phyloP scores from a whole-genome alignment of 2,113 vertebrate species.

The Chaenogobius annularis region DNA sequence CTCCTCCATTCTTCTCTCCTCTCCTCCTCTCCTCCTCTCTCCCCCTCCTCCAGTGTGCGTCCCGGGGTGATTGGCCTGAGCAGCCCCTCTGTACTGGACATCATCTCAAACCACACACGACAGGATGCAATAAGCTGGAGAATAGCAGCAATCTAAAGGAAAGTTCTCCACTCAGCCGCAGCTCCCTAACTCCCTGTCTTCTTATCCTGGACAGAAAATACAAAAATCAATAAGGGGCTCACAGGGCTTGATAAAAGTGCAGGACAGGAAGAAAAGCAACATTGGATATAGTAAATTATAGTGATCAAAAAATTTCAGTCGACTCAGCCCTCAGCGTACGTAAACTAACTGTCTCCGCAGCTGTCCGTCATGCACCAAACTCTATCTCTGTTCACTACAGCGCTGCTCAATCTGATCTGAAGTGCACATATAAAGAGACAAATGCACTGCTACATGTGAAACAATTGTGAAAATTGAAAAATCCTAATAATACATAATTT shows the following conservation, averaged over 20 bases:
- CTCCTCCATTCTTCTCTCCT: slow-evolving; percentile 54
- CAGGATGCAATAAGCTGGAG: slow-evolving; percentile 98
- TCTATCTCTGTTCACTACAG: slow-evolving; percentile 50
- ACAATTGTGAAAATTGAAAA: background rate
- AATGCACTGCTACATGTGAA: background rate
- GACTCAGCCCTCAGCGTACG: slow-evolving; percentile 88
- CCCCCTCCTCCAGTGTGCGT: slow-evolving; percentile 86
- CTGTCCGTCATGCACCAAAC: slow-evolving; percentile 85
- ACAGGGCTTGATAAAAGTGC: slow-evolving; percentile 94
- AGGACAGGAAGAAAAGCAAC: slow-evolving; percentile 84
- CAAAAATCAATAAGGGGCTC: slow-evolving; percentile 99
- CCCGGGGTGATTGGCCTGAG: slow-evolving; percentile 91
- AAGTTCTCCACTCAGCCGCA: slow-evolving; percentile 97
- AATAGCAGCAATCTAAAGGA: slow-evolving; percentile 94
- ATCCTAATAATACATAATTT: background rate
- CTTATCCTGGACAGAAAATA: slow-evolving; percentile 99
- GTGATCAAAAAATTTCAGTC: slow-evolving; percentile 99
- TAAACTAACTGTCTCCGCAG: slow-evolving; percentile 92
- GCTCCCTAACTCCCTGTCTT: slow-evolving; percentile 99
- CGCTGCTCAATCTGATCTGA: background rate
- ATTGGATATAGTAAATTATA: slow-evolving; percentile 98
- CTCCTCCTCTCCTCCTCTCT: slow-evolving; percentile 79
- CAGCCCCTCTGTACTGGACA: slow-evolving; percentile 89
- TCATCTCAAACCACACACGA: slow-evolving; percentile 98
- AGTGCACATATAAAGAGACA: too few relatives aligned